Base-by-base conservation (phyloP, 2,113 vertebrate genomes). In the Pteronura brasiliensis region DNA sequence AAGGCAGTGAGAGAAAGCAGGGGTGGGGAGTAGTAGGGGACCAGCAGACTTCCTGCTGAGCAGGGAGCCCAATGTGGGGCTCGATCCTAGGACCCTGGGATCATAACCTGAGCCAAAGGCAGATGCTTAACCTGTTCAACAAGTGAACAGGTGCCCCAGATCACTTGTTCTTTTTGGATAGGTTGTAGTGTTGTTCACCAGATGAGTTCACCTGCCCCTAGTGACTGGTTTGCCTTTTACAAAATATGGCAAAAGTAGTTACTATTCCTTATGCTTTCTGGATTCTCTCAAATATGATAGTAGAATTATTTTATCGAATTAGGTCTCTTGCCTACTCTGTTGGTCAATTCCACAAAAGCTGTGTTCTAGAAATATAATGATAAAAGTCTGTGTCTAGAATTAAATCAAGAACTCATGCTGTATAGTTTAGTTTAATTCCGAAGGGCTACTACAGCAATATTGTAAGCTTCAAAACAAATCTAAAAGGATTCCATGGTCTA, bases 261-360 rank as follows among this genome's bases (percentile, higher is more conserved):
- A 61, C 31, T 82, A 9, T 89, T 93, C 36, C 31, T 69, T 63
- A 72, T 83, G 12, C 82, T 82, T 61, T 87, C 82, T 93, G 79
- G 42, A 79, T 90, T 87, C 85, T 71, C 71, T 69, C 59, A 82
- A 52, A 97, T 36, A 21, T 91, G 8, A 20, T 69, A 25, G 18
- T 81, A 77, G 49, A 83, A 91, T 96, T 95, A 82, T 74, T 93
- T 87, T 91, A 63, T 84, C 88, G 17, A 91, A 79, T 93, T 23
- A 34, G 31, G 49, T 95, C 6, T 92, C 55, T 79, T 89, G 29
- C 49, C 31, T 31, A 57, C 31, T 57, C 80, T 86, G 13, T 90
- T 47, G 55, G 39, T 86, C 39, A 83, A 15, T 86, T 47, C 21
- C 65, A 21, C 34, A 72, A 55, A 97, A 15, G 27, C 7, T 86